A percentile compares a stretch with the other conserved stretches of the same genome.
Conservation (phyloP, 2,797 vertebrate genomes). For the Siniperca undulata region DNA sequence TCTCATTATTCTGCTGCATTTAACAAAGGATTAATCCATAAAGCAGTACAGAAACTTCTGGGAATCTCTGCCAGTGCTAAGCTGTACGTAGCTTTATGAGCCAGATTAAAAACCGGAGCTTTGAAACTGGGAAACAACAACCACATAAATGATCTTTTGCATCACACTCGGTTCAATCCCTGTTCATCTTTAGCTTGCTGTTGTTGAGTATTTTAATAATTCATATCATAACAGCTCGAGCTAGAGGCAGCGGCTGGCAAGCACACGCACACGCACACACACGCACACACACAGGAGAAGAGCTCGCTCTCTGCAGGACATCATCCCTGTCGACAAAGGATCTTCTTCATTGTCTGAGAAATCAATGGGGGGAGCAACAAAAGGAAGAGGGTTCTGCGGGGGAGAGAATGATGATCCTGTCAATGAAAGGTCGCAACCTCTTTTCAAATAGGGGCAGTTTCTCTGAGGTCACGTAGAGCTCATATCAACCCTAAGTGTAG, state of each 20-base stretch:
- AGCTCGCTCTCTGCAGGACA: conserved; percentile 66
- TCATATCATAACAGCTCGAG: conserved; percentile 56
- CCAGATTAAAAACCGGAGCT: conserved; percentile 43
- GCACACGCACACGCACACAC: conserved; percentile 16
- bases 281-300: conserved; percentile 23
- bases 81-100: conserved; percentile 12
- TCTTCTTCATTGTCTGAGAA: conserved; percentile 72
- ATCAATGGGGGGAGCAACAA: conserved; percentile 73
- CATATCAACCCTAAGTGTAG: conserved; percentile 67
- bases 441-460: conserved; percentile 62
- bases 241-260: conserved; percentile 38
- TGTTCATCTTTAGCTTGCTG: conserved; percentile 26
- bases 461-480: conserved; percentile 75
- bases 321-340: conserved; percentile 68
- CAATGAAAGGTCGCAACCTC: conserved; percentile 81
- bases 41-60: conserved; percentile 10
- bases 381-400: conserved; percentile 64
- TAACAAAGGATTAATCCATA: conserved; percentile 37
- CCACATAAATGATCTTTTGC: conserved; percentile 29
- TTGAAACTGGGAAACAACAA: conserved; percentile 43
- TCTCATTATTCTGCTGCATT: conserved; percentile 36
- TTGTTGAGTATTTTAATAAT: conserved; percentile 62
- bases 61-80: conserved; percentile 10
- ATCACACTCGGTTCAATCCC: conserved; percentile 25
- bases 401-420: conserved; percentile 79